Conservation (phyloP, 1,140 invertebrate species). For the Diuraphis noxia region DNA sequence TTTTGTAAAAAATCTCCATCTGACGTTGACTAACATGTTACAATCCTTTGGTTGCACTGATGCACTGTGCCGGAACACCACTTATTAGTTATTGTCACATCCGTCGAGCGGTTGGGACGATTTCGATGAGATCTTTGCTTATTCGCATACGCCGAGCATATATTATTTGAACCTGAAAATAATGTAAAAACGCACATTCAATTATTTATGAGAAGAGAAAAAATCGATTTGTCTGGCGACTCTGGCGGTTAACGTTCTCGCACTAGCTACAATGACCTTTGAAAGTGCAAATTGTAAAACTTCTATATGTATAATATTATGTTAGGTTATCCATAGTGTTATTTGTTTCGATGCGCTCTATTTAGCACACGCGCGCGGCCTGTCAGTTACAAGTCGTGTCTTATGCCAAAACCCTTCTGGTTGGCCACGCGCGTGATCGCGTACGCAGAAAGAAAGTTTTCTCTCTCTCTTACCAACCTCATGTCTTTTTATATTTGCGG, state of each 20-base stretch:
- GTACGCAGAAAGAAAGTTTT: slow-evolving; percentile 22
- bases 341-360: slow-evolving; percentile 38
- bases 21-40: no score
- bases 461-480: not conserved
- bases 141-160: not conserved
- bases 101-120: not conserved
- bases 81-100: not conserved
- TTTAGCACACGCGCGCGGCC: not conserved
- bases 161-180: not conserved
- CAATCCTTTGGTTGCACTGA: no score
- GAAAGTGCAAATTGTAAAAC: not conserved
- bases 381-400: slow-evolving; percentile 10
- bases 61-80: no score
- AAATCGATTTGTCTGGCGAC: not conserved
- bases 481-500: not conserved
- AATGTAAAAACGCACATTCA: not conserved
- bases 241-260: not conserved
- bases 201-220: not conserved
- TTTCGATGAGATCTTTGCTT: not conserved
- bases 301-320: not conserved
- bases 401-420: slow-evolving; percentile 38
- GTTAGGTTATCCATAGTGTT: not conserved
- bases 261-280: not conserved
- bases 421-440: not conserved
- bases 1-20: no score